Base-by-base conservation (phyloP, 2,797 vertebrate genomes). In the Bryconaethiops microstoma region DNA sequence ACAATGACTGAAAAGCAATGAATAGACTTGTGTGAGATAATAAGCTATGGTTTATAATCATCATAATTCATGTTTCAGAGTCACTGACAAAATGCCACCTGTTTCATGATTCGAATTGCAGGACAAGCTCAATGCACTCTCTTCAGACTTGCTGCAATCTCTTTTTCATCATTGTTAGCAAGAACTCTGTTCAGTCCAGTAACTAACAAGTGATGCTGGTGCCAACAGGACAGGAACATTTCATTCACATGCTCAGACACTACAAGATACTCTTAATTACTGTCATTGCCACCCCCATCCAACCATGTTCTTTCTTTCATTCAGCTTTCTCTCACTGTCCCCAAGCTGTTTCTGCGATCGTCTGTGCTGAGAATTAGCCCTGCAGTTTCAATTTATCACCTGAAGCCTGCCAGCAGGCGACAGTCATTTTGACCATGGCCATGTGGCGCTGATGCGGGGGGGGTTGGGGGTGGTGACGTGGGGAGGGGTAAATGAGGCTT, bases 401-500 rank as follows among this genome's bases (percentile, higher is more conserved):
- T 83, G 79, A 82, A 72, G 69, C 70, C 76, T 83, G 82, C 79
- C 79, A 86, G 79, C 79, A 79, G 74, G 76, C 21, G 50, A 76
- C 76, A 82, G 84, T 83, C 76, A 72, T 82, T 86, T 76, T 81
- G 85, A 85, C 76, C 2, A 55, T 52, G 57, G 72, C 84, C 77
- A 78, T 76, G 75, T 88, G 85, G 19, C 39, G 80, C 70, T 82
- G 77, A 87, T 62, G 79, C 79, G 63, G 25, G 65, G 79, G 59
- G 54, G 14, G 42, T 16, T 3, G 4, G 69, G 1, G 76, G 29
- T n/a, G 63, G 57, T 75, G 76, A 40, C 39, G 17, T 68, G 73
- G 55, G 62, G 73, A 76, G 64, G 29, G 40, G 85, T 85, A 90
- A 90, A 88, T 86, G 85, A 91, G 87, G 83, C 87, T 87, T 69